These are phyloP conservation scores for Noctua comes DNA, from an alignment of 2,888 invertebrate species.

Conservation along the genomic window DNA sequence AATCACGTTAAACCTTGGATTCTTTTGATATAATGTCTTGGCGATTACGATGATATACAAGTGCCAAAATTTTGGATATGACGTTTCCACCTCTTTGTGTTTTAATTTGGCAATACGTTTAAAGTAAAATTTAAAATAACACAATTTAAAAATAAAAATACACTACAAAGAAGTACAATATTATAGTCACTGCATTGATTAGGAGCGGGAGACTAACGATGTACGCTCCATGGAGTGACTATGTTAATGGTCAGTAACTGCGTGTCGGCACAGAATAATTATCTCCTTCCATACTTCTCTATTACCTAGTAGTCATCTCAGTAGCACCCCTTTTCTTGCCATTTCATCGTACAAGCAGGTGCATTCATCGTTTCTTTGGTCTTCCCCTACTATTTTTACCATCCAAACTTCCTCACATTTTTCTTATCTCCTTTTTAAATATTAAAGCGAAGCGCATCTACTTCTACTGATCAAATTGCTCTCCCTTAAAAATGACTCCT, in stretches of 20 bases:
- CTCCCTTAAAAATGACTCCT: not conserved
- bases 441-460: not conserved
- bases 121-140: not conserved
- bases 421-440: not conserved
- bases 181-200: not conserved
- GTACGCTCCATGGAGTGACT: not conserved
- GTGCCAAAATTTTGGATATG: conserved; percentile 7
- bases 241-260: not conserved
- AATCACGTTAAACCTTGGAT: conserved; percentile 49
- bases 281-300: not conserved
- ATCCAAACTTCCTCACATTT: not conserved
- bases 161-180: not conserved
- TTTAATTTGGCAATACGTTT: not conserved
- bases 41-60: not conserved
- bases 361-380: not conserved
- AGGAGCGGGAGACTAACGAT: not conserved
- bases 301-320: not conserved
- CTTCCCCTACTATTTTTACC: not conserved
- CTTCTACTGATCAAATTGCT: not conserved
- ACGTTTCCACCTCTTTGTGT: not conserved
- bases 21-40: conserved; percentile 35
- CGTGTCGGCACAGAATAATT: not conserved
- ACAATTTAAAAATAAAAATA: not conserved
- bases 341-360: not conserved
- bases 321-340: not conserved